Evolutionary conservation across 2,888 invertebrate genomes (phyloP).

Genomic region (Perizoma affinitatum): DNA sequence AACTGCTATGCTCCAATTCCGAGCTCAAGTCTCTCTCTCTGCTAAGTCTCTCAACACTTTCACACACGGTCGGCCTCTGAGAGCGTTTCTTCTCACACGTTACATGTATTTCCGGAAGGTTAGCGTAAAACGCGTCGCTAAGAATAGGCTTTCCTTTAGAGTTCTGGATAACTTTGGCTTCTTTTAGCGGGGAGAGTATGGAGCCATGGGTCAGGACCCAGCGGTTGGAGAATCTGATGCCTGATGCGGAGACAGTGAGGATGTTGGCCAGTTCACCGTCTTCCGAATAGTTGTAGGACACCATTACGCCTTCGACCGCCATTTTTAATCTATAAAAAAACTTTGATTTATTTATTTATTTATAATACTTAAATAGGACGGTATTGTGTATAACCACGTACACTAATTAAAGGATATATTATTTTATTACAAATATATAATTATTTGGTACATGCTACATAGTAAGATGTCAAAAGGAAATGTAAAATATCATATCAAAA

Average conservation of each 20-base stretch:
- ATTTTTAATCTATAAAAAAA: slow-evolving; percentile 47
- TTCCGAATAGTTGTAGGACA: slow-evolving; percentile 75
- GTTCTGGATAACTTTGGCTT: slow-evolving; percentile 66
- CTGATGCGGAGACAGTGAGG: slow-evolving; percentile 78
- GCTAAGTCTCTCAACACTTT: slow-evolving; percentile 65
- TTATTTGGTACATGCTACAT: too few species aligned
- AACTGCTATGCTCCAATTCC: slow-evolving; percentile 71
- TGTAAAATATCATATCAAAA: too few species aligned
- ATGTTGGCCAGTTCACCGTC: slow-evolving; percentile 74
- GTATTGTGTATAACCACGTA: too few species aligned
- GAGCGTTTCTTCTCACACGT: slow-evolving; percentile 66
- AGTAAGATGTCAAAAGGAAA: too few species aligned
- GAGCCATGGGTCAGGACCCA: slow-evolving; percentile 83
- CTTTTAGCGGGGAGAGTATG: slow-evolving; percentile 73
- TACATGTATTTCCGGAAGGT: slow-evolving; percentile 74
- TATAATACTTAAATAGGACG: too few species aligned
- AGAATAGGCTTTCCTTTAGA: slow-evolving; percentile 67
- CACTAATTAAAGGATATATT: too few species aligned
- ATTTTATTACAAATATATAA: too few species aligned
- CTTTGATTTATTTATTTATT: too few species aligned
- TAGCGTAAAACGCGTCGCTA: slow-evolving; percentile 72
- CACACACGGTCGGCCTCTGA: slow-evolving; percentile 53
- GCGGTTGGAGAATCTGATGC: slow-evolving; percentile 77
- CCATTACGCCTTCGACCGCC: slow-evolving; percentile 78
- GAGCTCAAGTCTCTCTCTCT: slow-evolving; percentile 58